Percentiles rank a stretch among this genome's conserved stretches.
These are phyloP conservation scores for Homalodisca vitripennis DNA, from an alignment of 1,140 invertebrate genomes.

Conservation along the genomic window DNA sequence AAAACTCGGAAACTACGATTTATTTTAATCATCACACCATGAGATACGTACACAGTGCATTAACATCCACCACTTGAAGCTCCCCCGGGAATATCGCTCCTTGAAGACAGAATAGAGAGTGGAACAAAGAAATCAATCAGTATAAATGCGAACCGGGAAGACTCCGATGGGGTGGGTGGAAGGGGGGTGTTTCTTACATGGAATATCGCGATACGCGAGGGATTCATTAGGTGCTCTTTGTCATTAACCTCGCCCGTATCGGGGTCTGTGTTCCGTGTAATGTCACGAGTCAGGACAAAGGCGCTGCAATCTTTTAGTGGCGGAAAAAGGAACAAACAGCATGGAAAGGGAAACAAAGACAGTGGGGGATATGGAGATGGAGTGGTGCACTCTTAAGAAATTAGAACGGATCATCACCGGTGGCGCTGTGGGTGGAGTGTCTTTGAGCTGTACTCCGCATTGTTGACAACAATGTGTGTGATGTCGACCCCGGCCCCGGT, in stretches of 20 bases:
- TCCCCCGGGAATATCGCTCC: too few species aligned
- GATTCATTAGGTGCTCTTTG: slow-evolving; percentile 15
- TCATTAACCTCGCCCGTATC: slow-evolving; percentile 11
- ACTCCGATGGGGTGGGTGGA: neutral
- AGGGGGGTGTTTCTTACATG: neutral
- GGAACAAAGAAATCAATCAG: slow-evolving; percentile 10
- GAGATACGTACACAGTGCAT: too few species aligned
- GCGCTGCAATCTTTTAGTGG: slow-evolving; percentile 17
- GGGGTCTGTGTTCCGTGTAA: neutral
- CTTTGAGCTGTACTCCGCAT: neutral
- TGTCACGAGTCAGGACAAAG: slow-evolving; percentile 7
- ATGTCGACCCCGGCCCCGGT: too few species aligned
- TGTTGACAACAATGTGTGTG: slow-evolving; percentile 11
- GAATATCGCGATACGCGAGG: slow-evolving; percentile 4
- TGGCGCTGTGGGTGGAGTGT: slow-evolving; percentile 1
- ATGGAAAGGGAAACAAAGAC: slow-evolving; percentile 15
- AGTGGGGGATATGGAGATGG: neutral
- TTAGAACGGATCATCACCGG: slow-evolving; percentile 14
- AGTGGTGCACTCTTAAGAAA: slow-evolving; percentile 10
- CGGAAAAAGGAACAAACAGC: slow-evolving; percentile 17
- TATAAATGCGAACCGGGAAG: neutral
- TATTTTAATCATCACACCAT: too few species aligned
- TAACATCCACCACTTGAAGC: too few species aligned
- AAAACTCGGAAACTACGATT: too few species aligned
- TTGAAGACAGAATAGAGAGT: neutral